Evolutionary conservation across 23 tunicate genomes (phyloP).

Genomic region (Styela plicata): DNA sequence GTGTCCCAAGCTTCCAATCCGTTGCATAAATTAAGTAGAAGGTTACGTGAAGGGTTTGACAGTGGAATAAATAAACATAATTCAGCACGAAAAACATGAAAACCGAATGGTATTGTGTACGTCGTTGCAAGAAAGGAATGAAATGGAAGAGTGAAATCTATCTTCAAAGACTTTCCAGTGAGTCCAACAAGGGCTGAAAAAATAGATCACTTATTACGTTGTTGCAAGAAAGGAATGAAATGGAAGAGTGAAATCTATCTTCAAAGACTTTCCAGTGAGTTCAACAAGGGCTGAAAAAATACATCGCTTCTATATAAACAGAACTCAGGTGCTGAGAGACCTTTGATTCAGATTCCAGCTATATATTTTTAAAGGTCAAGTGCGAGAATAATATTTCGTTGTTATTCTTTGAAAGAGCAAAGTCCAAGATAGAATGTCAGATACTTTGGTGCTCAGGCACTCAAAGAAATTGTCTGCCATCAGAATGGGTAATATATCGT

Average conservation of each 20-base stretch:
- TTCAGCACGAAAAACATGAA: slow-evolving; percentile 30
- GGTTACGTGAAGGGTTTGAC: slow-evolving; percentile 56
- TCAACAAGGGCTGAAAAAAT: slow-evolving; percentile 65
- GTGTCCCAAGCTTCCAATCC: slow-evolving; percentile 16
- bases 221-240: slow-evolving; percentile 52
- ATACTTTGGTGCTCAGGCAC: too few species aligned
- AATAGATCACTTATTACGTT: slow-evolving; percentile 30
- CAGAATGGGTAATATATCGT: too few species aligned
- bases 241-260: slow-evolving; percentile 51
- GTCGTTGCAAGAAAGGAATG: slow-evolving; percentile 49
- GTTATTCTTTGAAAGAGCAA: too few species aligned
- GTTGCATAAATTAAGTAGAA: slow-evolving; percentile 37
- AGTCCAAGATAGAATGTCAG: too few species aligned
- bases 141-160: slow-evolving; percentile 60
- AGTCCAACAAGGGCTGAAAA: slow-evolving; percentile 66
- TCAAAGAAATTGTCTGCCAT: too few species aligned
- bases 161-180: slow-evolving; percentile 31
- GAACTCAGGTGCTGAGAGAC: too few species aligned
- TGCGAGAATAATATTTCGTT: too few species aligned
- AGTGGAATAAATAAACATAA: slow-evolving; percentile 56
- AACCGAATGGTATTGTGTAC: slow-evolving; percentile 54
- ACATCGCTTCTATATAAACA: too few species aligned
- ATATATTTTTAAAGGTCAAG: too few species aligned
- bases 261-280: slow-evolving; percentile 37
- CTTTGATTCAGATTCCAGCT: too few species aligned